Evolutionary conservation across 1,140 invertebrate genomes (phyloP).

Genomic region (Lordiphosa clarofinis): DNA sequence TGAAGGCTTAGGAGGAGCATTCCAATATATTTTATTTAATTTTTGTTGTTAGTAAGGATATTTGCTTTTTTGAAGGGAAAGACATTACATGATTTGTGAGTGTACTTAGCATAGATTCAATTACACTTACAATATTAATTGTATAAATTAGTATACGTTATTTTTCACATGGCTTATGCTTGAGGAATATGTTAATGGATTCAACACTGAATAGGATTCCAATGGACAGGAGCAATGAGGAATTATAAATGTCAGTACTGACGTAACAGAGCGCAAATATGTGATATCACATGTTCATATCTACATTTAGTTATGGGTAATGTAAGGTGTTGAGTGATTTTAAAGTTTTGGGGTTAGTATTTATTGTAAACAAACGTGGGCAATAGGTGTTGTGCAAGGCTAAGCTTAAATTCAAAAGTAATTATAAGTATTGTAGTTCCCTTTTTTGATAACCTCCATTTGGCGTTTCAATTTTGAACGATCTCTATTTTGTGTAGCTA

Average conservation of each 20-base stretch:
- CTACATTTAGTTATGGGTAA: neutral
- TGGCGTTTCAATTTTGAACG: slow-evolving; percentile 56
- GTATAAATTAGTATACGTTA: slow-evolving; percentile 21
- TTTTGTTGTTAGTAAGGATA: slow-evolving; percentile 8
- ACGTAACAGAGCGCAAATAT: no score
- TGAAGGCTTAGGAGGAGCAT: slow-evolving; percentile 64
- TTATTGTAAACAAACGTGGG: neutral
- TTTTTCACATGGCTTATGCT: slow-evolving; percentile 15
- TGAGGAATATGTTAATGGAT: slow-evolving; percentile 6
- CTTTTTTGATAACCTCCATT: slow-evolving; percentile 12
- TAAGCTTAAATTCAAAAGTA: slow-evolving; percentile 27
- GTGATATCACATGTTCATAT: no score
- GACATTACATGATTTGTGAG: slow-evolving; percentile 41
- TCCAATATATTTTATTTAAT: slow-evolving; percentile 44
- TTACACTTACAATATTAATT: slow-evolving; percentile 43
- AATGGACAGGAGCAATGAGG: neutral
- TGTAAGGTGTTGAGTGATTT: neutral
- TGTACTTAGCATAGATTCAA: slow-evolving; percentile 60
- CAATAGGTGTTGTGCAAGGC: slow-evolving; percentile 22
- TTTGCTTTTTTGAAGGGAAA: slow-evolving; percentile 14
- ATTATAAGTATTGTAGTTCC: slow-evolving; percentile 3
- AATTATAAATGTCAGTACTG: neutral
- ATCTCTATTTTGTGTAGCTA: slow-evolving; percentile 14
- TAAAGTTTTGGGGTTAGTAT: neutral
- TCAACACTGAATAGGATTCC: neutral